phyloP scores from a whole-genome alignment of 2,888 invertebrate species.

The Rhopalosiphum nymphaeae region DNA sequence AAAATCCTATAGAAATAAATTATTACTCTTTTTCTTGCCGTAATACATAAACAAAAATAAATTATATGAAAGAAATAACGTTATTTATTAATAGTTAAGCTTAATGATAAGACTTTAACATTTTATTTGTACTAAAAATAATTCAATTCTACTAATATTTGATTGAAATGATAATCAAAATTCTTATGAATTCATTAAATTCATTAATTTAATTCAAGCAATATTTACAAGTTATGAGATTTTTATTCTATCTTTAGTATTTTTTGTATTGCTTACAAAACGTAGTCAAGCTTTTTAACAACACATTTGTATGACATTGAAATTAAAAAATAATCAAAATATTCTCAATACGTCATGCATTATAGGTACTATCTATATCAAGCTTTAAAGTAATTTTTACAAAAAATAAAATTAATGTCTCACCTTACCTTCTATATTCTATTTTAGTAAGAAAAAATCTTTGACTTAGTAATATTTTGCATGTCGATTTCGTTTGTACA shows the following conservation, averaged over 20 bases:
- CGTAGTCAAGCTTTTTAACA: neutral
- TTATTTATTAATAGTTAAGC: neutral
- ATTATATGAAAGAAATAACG: neutral
- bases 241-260: neutral
- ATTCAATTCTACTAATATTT: neutral
- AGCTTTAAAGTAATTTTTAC: neutral
- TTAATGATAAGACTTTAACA: neutral
- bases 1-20: neutral
- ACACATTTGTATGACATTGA: neutral
- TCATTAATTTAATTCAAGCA: neutral
- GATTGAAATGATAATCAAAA: neutral
- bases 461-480: slow-evolving; percentile 34
- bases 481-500: slow-evolving; percentile 54
- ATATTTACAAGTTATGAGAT: no score
- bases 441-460: neutral
- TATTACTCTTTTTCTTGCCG: neutral
- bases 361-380: no score
- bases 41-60: neutral
- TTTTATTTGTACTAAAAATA: neutral
- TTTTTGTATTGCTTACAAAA: neutral
- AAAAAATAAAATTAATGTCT: neutral
- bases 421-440: neutral
- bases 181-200: neutral
- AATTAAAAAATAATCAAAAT: neutral
- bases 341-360: neutral